Conservation (phyloP, 2,113 vertebrate genomes). For the Solenodon paradoxus region DNA sequence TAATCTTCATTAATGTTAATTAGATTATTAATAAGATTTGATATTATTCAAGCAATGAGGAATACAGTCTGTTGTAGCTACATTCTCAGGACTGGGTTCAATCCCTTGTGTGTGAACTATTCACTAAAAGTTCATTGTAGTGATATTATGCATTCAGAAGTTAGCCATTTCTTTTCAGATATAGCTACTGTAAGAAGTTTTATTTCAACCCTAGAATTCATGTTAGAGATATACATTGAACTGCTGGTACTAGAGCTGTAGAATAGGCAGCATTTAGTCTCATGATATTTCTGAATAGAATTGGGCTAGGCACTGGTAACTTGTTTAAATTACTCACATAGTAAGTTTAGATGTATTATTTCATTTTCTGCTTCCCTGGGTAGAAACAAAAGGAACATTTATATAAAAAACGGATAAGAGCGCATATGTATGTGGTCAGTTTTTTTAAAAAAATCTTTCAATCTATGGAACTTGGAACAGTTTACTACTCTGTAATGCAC, state of each 20-base stretch:
- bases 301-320: not conserved
- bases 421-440: not conserved
- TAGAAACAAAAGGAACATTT: not conserved
- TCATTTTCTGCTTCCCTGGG: not conserved
- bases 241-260: not conserved
- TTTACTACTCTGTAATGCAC: not conserved
- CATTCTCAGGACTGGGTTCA: not conserved
- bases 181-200: not conserved
- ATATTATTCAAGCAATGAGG: not conserved
- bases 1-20: not conserved
- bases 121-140: not conserved
- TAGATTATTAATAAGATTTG: not conserved
- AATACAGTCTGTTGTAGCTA: not conserved
- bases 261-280: not conserved
- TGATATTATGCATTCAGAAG: not conserved
- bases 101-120: not conserved
- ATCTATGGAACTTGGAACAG: not conserved
- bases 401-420: not conserved
- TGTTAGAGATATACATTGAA: not conserved
- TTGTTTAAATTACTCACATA: not conserved
- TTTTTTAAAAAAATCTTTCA: not conserved
- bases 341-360: not conserved
- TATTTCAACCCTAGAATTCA: not conserved
- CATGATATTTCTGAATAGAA: not conserved
- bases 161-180: not conserved